phyloP scores from a whole-genome alignment of 2,888 invertebrate species.

The Oligia strigilis region DNA sequence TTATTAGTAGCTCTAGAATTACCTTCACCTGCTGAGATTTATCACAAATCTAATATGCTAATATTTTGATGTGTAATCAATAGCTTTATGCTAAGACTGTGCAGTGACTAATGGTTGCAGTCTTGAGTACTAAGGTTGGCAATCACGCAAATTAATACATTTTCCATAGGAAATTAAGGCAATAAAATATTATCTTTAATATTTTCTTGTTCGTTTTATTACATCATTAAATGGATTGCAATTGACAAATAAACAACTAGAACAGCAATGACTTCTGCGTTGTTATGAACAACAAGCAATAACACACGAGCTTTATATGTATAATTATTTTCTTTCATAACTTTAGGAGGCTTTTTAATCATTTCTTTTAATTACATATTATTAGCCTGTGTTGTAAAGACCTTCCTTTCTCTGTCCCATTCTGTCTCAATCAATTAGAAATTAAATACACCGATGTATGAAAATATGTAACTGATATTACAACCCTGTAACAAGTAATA shows the following conservation, averaged over 20 bases:
- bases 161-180: not conserved
- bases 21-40: slow-evolving; percentile 62
- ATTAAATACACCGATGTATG: not conserved
- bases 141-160: slow-evolving; percentile 29
- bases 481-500: slow-evolving; percentile 49
- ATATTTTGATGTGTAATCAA: slow-evolving; percentile 70
- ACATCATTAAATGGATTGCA: not conserved
- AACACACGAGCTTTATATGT: not conserved
- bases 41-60: slow-evolving; percentile 67
- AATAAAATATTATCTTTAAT: not conserved
- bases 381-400: not conserved
- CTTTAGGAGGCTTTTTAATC: not conserved
- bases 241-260: not conserved
- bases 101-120: slow-evolving; percentile 69
- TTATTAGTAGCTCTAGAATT: slow-evolving; percentile 60
- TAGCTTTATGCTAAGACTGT: slow-evolving; percentile 59
- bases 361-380: not conserved
- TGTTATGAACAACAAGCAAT: not conserved
- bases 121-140: slow-evolving; percentile 42
- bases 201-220: not conserved
- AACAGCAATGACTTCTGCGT: not conserved
- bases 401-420: not conserved
- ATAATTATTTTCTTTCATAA: not conserved
- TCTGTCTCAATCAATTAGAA: not conserved
- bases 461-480: not conserved